phyloP scores from a whole-genome alignment of 2,113 vertebrate species.

The Sisor rabdophorus region DNA sequence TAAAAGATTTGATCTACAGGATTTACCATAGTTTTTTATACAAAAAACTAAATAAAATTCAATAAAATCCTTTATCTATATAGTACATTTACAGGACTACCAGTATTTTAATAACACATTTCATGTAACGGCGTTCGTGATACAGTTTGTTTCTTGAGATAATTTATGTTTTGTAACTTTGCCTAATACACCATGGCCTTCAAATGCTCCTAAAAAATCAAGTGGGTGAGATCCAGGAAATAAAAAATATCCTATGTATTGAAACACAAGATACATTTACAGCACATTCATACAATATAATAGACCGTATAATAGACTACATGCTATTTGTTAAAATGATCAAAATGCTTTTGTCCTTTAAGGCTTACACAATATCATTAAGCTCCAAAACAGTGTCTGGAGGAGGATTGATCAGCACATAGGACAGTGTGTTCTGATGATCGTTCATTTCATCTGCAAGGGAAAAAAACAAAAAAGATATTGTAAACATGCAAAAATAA shows the following conservation, averaged over 20 bases:
- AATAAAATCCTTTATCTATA: too few species aligned
- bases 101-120: too few species aligned
- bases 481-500: background rate
- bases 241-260: too few species aligned
- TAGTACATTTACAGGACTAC: too few species aligned
- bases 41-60: too few species aligned
- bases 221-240: too few species aligned
- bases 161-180: too few species aligned
- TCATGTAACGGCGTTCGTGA: too few species aligned
- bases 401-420: constrained; percentile 93
- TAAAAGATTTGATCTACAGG: background rate
- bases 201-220: too few species aligned
- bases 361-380: constrained; percentile 88
- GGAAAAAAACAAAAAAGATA: constrained; percentile 40
- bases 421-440: constrained; percentile 93
- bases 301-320: background rate
- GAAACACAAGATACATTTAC: background rate
- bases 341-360: background rate
- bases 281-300: background rate
- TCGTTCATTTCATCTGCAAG: constrained; percentile 93
- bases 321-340: background rate
- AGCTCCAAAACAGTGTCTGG: constrained; percentile 92
- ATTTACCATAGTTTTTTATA: background rate
- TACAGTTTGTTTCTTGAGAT: too few species aligned
- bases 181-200: too few species aligned